These are phyloP conservation scores for Nemopilema nomurai DNA, from an alignment of 30 jellyfish, hydroid and myxozoan genomes.

Conservation along the genomic window DNA sequence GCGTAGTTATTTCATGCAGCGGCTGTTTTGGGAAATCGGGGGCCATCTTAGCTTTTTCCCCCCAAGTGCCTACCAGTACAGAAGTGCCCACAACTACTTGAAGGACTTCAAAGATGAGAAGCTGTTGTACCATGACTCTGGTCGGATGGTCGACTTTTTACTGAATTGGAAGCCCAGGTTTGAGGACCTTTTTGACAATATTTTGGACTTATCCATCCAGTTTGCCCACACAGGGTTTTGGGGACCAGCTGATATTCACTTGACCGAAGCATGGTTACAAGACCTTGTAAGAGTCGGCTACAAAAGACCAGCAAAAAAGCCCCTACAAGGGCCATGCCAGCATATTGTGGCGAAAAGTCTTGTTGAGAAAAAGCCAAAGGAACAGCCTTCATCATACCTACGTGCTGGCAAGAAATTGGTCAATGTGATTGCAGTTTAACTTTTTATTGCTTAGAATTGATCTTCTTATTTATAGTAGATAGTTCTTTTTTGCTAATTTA, in stretches of 20 bases:
- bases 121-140: conserved; percentile 73
- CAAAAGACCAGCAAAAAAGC: conserved; percentile 61
- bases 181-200: conserved; percentile 73
- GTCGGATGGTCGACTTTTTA: conserved; percentile 73
- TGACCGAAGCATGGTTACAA: conserved; percentile 91
- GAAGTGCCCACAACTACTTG: conserved; percentile 88
- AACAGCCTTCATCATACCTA: conserved; percentile 78
- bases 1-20: conserved; percentile 90
- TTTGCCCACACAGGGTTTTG: conserved; percentile 73
- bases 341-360: conserved; percentile 40
- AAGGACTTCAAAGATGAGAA: conserved; percentile 88
- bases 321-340: conserved; percentile 54
- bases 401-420: conserved; percentile 82
- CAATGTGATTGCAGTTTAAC: conserved; percentile 47
- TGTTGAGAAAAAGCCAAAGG: conserved; percentile 69
- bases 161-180: conserved; percentile 70
- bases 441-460: no score
- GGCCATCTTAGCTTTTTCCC: conserved; percentile 95
- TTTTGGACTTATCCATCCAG: conserved; percentile 72
- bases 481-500: no score
- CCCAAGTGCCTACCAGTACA: conserved; percentile 96
- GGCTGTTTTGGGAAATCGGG: conserved; percentile 94
- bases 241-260: conserved; percentile 81
- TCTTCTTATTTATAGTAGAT: no score
- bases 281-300: conserved; percentile 89